Percentiles rank a stretch among this genome's conserved stretches.
These are phyloP conservation scores for Callionymus lyra DNA, from an alignment of 2,113 vertebrate species.

Conservation along the genomic window DNA sequence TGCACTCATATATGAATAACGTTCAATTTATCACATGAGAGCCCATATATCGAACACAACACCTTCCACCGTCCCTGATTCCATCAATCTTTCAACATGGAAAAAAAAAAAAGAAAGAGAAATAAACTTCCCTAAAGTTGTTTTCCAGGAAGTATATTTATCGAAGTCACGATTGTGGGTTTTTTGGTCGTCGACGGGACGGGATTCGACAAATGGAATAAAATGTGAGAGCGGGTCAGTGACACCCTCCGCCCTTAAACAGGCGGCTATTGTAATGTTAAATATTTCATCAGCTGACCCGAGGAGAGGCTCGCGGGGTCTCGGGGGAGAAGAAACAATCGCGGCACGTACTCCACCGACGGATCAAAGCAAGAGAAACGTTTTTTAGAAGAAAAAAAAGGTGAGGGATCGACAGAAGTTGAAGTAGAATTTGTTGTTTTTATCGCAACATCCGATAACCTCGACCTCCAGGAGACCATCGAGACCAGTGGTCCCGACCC, in stretches of 20 bases:
- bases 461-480: no score
- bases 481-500: no score
- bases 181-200: no score
- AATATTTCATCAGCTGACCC: conserved; percentile 55
- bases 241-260: conserved; percentile 27
- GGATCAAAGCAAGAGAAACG: neutral
- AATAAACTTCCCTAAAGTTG: conserved; percentile 33
- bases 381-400: no score
- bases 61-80: conserved; percentile 51
- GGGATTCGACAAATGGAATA: no score
- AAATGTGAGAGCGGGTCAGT: conserved; percentile 13
- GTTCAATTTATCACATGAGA: conserved; percentile 79
- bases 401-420: no score
- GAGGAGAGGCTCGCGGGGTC: conserved; percentile 46
- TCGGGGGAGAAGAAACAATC: conserved; percentile 33
- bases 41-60: conserved; percentile 68
- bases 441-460: no score
- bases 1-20: conserved; percentile 81
- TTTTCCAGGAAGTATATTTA: no score
- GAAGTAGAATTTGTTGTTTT: no score
- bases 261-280: conserved; percentile 53
- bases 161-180: no score
- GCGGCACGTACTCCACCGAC: conserved; percentile 29
- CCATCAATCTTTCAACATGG: conserved; percentile 56
- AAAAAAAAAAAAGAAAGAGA: conserved; percentile 34